Conservation (phyloP, 2,888 invertebrate species). For the Micoletzkya japonica region DNA sequence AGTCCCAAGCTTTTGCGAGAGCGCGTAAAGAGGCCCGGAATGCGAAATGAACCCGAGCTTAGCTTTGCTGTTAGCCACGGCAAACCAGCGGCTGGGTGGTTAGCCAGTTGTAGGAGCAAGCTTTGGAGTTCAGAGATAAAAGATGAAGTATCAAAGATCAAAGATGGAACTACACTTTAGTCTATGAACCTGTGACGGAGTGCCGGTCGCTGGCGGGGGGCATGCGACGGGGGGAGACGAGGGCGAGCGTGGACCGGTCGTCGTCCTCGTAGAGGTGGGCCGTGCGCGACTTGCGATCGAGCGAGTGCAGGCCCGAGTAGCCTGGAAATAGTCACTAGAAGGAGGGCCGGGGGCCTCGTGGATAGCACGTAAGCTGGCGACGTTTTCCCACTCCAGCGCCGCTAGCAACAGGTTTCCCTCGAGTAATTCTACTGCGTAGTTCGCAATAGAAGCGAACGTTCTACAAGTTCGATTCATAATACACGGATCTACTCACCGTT, state of each 20-base stretch:
- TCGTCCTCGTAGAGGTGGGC: constrained; percentile 23
- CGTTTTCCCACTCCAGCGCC: too few species aligned
- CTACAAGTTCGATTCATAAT: background rate
- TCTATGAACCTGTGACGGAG: constrained; percentile 19
- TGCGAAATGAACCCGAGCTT: too few species aligned
- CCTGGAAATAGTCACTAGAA: constrained; percentile 16
- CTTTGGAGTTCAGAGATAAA: background rate
- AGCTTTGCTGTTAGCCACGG: background rate
- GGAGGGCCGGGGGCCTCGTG: too few species aligned
- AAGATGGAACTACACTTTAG: background rate
- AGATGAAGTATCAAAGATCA: background rate
- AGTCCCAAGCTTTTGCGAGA: too few species aligned
- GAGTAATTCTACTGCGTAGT: background rate
- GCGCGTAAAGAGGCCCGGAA: too few species aligned
- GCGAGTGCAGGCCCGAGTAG: constrained; percentile 22
- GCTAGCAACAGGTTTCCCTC: too few species aligned
- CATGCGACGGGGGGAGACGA: constrained; percentile 22
- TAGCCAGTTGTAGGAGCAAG: background rate
- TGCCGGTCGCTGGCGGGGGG: constrained; percentile 12
- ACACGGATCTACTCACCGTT: constrained; percentile 10
- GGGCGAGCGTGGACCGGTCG: background rate
- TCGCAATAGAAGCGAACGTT: background rate
- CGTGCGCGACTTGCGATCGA: constrained; percentile 21
- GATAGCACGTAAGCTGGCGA: too few species aligned
- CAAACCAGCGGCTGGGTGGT: background rate